Base-by-base conservation (phyloP, 1,140 invertebrate species). In the Aporrectodea caliginosa region DNA sequence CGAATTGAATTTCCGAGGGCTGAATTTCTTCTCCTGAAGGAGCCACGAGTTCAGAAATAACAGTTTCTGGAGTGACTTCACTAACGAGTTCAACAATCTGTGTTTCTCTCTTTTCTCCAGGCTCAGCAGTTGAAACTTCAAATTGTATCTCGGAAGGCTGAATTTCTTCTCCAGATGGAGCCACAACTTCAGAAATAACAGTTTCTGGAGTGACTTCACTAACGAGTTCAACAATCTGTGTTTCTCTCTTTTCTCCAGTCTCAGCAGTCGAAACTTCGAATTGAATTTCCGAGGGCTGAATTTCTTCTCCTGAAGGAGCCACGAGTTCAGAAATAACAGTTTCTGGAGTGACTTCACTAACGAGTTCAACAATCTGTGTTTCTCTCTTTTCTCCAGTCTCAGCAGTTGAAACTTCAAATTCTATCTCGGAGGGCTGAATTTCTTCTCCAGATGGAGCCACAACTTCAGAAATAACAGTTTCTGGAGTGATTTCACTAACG, bases 401-500 rank as follows among this genome's bases (percentile, higher is more conserved):
- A 78, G 68, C 77, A 12, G 77, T 78, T 58, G 77, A 78, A 14
- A 78, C 71, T 31, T 78, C 69, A 58, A 58, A 58, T 22, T 58
- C 6, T 12, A 58, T 58, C 22, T 58, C 43, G 22, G 43, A 58
- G 22, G 43, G 68, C 68, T 35, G 32, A 0, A 35, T 73, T 70
- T 78, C 75, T 81, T 82, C 78, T 69, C 58, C 34, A 22, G 70
- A n/a, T 71, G 69, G 35, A 31, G 78, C 33, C 16, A 77, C 71
- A 43, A 58, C 33, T 27, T 77, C 30, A 58, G 43, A 58, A 58
- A 58, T 58, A 58, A 58, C 43, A 12, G 43, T 58, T 58, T 58
- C 43, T 58, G 43, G 43, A 22, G 43, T 12, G 6, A 58, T 22
- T 22, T 58, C 22, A 22, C 43, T 22, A 58, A 22, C 22, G 43